Base-by-base conservation (phyloP, 2,797 vertebrate species). In the Taenioides sp. region DNA sequence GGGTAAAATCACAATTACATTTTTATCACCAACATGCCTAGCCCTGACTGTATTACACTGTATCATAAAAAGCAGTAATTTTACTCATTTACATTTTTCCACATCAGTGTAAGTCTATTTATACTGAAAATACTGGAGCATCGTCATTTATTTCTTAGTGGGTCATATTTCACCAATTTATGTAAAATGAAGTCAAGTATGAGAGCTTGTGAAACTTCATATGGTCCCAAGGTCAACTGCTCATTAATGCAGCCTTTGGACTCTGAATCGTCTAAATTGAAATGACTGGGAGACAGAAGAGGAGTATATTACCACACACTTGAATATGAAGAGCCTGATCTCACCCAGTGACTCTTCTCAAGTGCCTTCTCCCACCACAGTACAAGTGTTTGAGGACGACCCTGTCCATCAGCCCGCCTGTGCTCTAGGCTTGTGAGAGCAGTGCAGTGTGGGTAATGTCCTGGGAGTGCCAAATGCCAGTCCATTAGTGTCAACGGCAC, bases 401-500 rank as follows among this genome's bases (percentile, higher is more conserved):
- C 25, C 58, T 59, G 28, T 23, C 6, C 7, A 28, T 71, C 7
- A 23, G 63, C 67, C 20, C 27, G 28, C 28, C n/a, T 52, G 31
- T 75, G 64, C 69, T 85, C 66, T 27, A 49, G 66, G 65, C 17
- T 65, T 55, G 59, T 22, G 22, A 74, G 59, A 76, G 60, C 68
- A 75, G 75, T 14, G 23, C 75, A 76, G 75, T 59, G 73, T 76
- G 75, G 62, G 73, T 78, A 74, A 77, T 83, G 78, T 87, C 76
- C 74, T 62, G 55, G 86, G 84, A 81, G 60, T 22, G 2, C 65
- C 20, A 70, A 84, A 82, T 70, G 67, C 71, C 65, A 79, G 83
- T 89, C 88, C 85, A 89, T 93, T 89, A 91, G 77, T 90, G 91
- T 91, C 87, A 89, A 12, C 3, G 67, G 75, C 77, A 60, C 52